Evolutionary conservation across 2,113 vertebrate species (phyloP).

Genomic region (Trachemys scripta): DNA sequence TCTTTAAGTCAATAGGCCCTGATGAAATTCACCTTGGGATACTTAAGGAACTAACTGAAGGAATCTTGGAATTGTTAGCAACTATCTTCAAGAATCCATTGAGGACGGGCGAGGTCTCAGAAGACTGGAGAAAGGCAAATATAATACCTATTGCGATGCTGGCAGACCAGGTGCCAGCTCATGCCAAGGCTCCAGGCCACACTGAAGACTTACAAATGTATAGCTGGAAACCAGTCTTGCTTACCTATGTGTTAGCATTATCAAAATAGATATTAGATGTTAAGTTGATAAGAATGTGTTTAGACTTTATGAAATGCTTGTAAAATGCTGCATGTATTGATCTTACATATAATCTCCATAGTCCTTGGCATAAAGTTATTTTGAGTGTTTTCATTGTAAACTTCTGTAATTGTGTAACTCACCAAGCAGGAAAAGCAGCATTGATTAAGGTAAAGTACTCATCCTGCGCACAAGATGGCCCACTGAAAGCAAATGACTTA

Average conservation of each 20-base stretch:
- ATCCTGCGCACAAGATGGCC: too few relatives aligned
- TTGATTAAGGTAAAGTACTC: too few relatives aligned
- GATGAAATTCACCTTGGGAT: not conserved
- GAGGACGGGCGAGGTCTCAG: not conserved
- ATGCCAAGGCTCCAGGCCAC: not conserved
- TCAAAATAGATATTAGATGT: not conserved
- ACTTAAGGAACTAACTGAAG: not conserved
- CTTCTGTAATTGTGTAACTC: not conserved
- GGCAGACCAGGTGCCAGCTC: not conserved
- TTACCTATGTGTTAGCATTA: not conserved
- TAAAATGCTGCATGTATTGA: not conserved
- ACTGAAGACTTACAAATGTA: not conserved
- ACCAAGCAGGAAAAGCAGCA: too few relatives aligned
- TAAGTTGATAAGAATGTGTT: not conserved
- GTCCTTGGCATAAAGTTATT: not conserved
- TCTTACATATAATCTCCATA: not conserved
- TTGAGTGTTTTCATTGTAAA: not conserved
- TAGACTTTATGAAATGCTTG: not conserved
- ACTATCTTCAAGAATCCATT: not conserved
- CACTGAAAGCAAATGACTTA: too few relatives aligned
- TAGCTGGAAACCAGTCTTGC: not conserved
- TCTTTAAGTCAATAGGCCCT: not conserved
- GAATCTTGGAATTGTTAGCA: not conserved
- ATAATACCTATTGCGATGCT: not conserved
- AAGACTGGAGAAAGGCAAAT: not conserved